phyloP scores from a whole-genome alignment of 2,888 invertebrate genomes.

The Pogonocherus hispidulus region DNA sequence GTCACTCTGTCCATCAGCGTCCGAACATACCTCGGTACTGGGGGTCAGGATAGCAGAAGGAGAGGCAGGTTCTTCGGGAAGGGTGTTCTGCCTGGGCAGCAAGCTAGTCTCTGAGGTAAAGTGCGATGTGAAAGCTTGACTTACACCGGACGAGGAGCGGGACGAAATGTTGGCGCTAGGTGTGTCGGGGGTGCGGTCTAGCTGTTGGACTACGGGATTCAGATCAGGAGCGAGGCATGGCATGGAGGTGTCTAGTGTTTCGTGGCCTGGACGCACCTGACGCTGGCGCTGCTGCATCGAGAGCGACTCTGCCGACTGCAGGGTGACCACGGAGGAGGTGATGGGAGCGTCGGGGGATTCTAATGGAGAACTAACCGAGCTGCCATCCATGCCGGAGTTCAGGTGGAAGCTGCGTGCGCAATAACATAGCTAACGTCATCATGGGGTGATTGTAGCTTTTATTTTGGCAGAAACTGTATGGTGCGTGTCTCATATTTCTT shows the following conservation, averaged over 20 bases:
- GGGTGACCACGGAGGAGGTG: slow-evolving; percentile 77
- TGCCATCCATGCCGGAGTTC: slow-evolving; percentile 84
- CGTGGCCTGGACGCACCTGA: slow-evolving; percentile 66
- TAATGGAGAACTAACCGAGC: slow-evolving; percentile 85
- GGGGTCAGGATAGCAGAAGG: slow-evolving; percentile 75
- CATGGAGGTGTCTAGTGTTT: slow-evolving; percentile 34
- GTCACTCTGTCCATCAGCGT: slow-evolving; percentile 59
- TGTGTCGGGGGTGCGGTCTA: slow-evolving; percentile 52
- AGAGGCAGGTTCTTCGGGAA: slow-evolving; percentile 65
- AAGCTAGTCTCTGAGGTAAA: slow-evolving; percentile 63
- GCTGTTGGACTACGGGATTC: slow-evolving; percentile 45
- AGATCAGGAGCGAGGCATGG: slow-evolving; percentile 37
- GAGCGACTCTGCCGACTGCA: slow-evolving; percentile 77
- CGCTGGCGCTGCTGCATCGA: slow-evolving; percentile 68
- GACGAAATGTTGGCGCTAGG: slow-evolving; percentile 76
- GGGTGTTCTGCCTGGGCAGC: slow-evolving; percentile 52
- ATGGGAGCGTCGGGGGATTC: slow-evolving; percentile 84
- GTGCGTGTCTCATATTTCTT: not conserved
- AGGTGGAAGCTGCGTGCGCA: slow-evolving; percentile 80
- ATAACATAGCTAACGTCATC: slow-evolving; percentile 52
- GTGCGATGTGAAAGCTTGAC: slow-evolving; percentile 64
- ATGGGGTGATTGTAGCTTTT: slow-evolving; percentile 21
- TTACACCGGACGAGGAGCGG: slow-evolving; percentile 59
- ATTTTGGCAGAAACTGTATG: not conserved
- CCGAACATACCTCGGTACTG: slow-evolving; percentile 67